Percentiles rank a stretch among this genome's conserved stretches.
Evolutionary conservation across 1,140 invertebrate genomes (phyloP).

Genomic region (Sarcophaga bullata): DNA sequence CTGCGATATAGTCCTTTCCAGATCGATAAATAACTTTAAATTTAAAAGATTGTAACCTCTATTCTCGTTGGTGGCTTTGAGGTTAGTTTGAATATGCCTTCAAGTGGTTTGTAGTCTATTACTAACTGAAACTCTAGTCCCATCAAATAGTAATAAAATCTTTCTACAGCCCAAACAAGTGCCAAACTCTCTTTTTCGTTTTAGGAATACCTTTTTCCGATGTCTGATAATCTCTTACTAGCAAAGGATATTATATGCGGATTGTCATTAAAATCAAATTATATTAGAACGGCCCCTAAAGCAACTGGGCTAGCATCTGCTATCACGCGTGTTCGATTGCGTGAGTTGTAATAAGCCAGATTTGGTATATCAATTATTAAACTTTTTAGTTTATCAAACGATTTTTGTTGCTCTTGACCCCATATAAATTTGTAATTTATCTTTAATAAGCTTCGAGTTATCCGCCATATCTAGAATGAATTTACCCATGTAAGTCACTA

Average conservation of each 20-base stretch:
- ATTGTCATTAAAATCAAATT: conserved; percentile 38
- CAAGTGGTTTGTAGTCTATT: conserved; percentile 58
- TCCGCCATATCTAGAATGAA: conserved; percentile 58
- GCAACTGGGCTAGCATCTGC: conserved; percentile 60
- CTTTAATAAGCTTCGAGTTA: conserved; percentile 49
- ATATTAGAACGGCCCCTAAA: conserved; percentile 54
- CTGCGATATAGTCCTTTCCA: conserved; percentile 30
- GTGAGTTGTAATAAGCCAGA: conserved; percentile 40
- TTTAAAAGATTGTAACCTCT: conserved; percentile 37
- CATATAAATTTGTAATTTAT: conserved; percentile 51
- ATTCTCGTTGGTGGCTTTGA: conserved; percentile 39
- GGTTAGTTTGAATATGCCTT: conserved; percentile 45
- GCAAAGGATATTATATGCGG: conserved; percentile 59
- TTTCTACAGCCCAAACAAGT: conserved; percentile 58
- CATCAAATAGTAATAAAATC: conserved; percentile 61
- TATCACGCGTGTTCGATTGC: conserved; percentile 45
- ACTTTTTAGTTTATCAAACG: conserved; percentile 50
- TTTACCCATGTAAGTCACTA: conserved; percentile 64
- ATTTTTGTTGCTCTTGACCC: conserved; percentile 46
- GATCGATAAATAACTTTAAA: conserved; percentile 24
- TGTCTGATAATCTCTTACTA: conserved; percentile 59
- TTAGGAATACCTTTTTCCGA: conserved; percentile 63
- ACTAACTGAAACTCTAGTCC: conserved; percentile 57
- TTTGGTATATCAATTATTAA: not conserved
- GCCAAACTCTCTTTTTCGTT: conserved; percentile 65